These are phyloP conservation scores for Osedax fenrisi DNA, from an alignment of 2,888 invertebrate species.

Conservation along the genomic window DNA sequence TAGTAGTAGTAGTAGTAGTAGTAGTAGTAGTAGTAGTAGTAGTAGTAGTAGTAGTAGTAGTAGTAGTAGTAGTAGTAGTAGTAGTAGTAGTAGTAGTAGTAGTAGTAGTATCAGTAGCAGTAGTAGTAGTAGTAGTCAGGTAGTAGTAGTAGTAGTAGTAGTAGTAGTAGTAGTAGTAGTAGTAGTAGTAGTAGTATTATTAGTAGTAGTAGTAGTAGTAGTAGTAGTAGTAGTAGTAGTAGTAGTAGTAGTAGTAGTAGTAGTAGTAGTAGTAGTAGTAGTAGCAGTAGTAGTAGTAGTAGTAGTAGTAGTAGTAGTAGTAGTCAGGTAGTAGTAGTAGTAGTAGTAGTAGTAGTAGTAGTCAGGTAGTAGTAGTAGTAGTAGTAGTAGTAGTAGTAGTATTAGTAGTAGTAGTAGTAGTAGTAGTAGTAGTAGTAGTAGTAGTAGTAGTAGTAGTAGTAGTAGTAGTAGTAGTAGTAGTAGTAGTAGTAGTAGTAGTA, in stretches of 20 bases:
- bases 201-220: neutral
- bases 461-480: neutral
- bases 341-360: neutral
- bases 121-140: neutral
- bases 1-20: neutral
- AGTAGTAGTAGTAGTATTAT: neutral
- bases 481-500: neutral
- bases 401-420: neutral
- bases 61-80: neutral
- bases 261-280: neutral
- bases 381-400: neutral
- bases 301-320: neutral
- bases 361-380: neutral
- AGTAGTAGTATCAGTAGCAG: neutral
- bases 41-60: neutral
- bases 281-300: neutral
- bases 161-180: slow-evolving; percentile 3
- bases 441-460: neutral
- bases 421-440: neutral
- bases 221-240: neutral
- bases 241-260: neutral
- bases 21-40: neutral
- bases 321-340: neutral
- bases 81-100: neutral
- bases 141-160: neutral